A percentile compares a stretch with the other conserved stretches of the same genome.
Conservation (phyloP, 2,797 vertebrate species). For the Columba guinea region DNA sequence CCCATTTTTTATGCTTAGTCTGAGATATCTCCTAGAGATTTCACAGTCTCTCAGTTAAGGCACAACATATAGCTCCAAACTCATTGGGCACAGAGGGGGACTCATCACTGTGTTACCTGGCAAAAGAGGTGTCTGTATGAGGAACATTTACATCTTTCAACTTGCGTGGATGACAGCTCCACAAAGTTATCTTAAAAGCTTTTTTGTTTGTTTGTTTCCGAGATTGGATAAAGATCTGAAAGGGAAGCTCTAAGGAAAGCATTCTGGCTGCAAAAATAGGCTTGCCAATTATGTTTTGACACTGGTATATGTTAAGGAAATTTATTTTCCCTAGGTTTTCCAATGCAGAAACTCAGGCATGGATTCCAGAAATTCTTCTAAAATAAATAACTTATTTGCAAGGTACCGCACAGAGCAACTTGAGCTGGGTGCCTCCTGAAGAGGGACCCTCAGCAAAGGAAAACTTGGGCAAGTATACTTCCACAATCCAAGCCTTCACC, state of each 20-base stretch:
- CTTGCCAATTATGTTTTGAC: not conserved
- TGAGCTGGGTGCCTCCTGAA: no score
- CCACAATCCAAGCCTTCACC: no score
- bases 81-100: not conserved
- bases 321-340: no score
- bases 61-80: not conserved
- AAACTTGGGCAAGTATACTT: no score
- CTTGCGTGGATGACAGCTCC: not conserved
- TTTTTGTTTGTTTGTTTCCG: no score
- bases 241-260: not conserved
- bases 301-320: not conserved
- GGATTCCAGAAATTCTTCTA: no score
- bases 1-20: not conserved
- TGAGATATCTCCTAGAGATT: not conserved
- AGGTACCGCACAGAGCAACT: no score
- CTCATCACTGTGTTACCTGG: not conserved
- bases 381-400: no score
- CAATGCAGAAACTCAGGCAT: no score
- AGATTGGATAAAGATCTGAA: not conserved
- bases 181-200: not conserved
- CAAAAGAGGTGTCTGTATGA: not conserved
- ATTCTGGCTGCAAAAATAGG: not conserved
- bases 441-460: no score
- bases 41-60: not conserved
- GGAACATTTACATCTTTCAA: not conserved